These are phyloP conservation scores for Acipenser transmontanus DNA, from an alignment of 2,797 vertebrate species.

Conservation along the genomic window DNA sequence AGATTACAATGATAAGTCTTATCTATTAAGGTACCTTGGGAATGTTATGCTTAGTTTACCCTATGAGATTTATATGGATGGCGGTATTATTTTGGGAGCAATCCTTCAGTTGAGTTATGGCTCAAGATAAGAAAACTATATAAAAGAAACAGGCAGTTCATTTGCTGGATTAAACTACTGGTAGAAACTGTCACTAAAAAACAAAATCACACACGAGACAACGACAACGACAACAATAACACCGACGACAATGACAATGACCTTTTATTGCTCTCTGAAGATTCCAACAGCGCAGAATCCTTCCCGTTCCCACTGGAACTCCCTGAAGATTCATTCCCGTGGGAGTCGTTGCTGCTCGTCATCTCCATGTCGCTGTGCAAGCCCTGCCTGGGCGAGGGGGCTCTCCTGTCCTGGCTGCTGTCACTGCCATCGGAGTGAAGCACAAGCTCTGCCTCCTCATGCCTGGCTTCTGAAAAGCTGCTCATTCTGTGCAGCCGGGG, in stretches of 20 bases:
- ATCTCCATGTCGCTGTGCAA: slow-evolving; percentile 81
- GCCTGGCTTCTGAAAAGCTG: slow-evolving; percentile 50
- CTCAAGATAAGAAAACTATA: too few relatives aligned
- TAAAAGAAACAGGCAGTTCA: too few relatives aligned
- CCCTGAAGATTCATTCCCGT: slow-evolving; percentile 67
- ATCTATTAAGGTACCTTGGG: too few relatives aligned
- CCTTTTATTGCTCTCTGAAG: slow-evolving; percentile 71
- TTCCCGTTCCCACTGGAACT: slow-evolving; percentile 64
- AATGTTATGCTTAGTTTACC: too few relatives aligned
- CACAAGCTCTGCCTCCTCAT: slow-evolving; percentile 47
- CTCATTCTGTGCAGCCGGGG: slow-evolving; percentile 61
- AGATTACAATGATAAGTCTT: too few relatives aligned
- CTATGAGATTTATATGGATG: too few relatives aligned
- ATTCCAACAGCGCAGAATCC: slow-evolving; percentile 69
- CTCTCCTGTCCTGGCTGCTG: slow-evolving; percentile 46
- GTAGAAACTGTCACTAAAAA: too few relatives aligned
- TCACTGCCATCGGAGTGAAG: slow-evolving; percentile 61
- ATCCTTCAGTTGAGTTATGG: too few relatives aligned
- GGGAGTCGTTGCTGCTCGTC: slow-evolving; percentile 67
- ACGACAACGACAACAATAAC: too few relatives aligned
- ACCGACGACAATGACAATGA: slow-evolving; percentile 26
- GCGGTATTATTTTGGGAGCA: too few relatives aligned
- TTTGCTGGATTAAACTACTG: too few relatives aligned
- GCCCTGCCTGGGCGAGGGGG: slow-evolving; percentile 37
- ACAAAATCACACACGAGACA: too few relatives aligned